Evolutionary conservation across 2,797 vertebrate genomes (phyloP), one percentile per base, ranked within the genome.

Genomic region (Microhierax caerulescens): DNA sequence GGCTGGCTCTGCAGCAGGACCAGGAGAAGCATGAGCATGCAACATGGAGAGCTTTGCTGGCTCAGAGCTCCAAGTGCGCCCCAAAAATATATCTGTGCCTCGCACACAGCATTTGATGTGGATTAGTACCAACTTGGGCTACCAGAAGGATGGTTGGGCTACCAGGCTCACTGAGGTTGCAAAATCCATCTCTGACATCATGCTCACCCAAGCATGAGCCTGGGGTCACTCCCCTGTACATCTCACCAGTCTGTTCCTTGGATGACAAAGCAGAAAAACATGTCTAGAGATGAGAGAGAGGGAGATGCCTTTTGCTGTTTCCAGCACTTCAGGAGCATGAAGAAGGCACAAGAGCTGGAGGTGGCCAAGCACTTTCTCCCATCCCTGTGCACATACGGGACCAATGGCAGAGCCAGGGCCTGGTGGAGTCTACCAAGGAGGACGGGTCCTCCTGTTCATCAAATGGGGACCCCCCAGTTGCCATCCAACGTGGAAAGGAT

Each of bases 191-290:
- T 73, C 39, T 60, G 61, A 10, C 41, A 45, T 32, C 34, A 7
- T 21, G 10, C 12, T 50, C 2, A 18, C 17, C 17, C 60, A 51
- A 51, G 27, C 2, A 3, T 0, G 0, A 91, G 28, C 15, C 15
- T 79, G 34, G 10, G 6, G 10, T 91, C 85, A 83, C 74, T 50
- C 68, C 24, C 57, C 79, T 22, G 78, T 47, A n/a, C 74, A 34
- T 41, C 14, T 90, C 10, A 0, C 8, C 5, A 92, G 60, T 92
- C 67, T 41, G 5, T 50, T 91, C 41, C 22, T 94, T 14, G 15
- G 72, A 56, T 53, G 76, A 80, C 81, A 54, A 76, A 72, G 30
- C 27, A 84, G 54, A 69, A 96, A 85, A 90, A 20, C 21, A 13
- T 5, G 10, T 9, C 18, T 65, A 21, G 56, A 69, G 18, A 45